phyloP scores from a whole-genome alignment of 1,140 invertebrate genomes.

The Scaptodrosophila lebanonensis region DNA sequence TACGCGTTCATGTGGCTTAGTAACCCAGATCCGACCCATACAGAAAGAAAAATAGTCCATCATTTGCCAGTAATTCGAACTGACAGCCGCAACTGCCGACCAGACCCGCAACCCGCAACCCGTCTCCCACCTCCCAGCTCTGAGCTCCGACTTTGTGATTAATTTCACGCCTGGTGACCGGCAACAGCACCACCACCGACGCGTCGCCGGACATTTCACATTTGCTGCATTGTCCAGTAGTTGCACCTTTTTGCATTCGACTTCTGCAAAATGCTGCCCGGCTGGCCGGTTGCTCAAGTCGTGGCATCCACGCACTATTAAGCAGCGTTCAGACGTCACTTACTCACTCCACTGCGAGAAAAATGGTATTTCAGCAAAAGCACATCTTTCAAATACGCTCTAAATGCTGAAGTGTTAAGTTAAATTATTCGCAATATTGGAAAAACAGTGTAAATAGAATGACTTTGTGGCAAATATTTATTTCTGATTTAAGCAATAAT shows the following conservation, averaged over 20 bases:
- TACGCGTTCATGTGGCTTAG: conserved; percentile 44
- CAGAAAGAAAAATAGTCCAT: conserved; percentile 46
- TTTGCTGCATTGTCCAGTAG: conserved; percentile 41
- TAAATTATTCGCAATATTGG: too few relatives aligned
- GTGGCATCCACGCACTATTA: conserved; percentile 66
- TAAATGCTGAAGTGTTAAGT: too few relatives aligned
- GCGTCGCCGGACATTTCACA: conserved; percentile 33
- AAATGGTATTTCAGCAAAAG: too few relatives aligned
- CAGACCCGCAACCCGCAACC: too few relatives aligned
- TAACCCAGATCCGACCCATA: conserved; percentile 56
- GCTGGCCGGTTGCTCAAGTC: conserved; percentile 47
- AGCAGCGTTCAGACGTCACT: conserved; percentile 56
- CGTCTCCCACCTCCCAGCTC: too few relatives aligned
- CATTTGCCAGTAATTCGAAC: conserved; percentile 60
- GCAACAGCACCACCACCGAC: conserved; percentile 16
- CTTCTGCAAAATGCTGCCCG: conserved; percentile 23
- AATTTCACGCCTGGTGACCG: conserved; percentile 62
- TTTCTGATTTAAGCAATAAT: too few relatives aligned
- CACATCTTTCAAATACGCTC: too few relatives aligned
- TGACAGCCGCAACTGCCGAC: conserved; percentile 34
- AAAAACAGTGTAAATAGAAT: too few relatives aligned
- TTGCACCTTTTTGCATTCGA: conserved; percentile 52
- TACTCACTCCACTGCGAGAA: conserved; percentile 23
- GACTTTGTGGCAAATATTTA: too few relatives aligned
- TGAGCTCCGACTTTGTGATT: conserved; percentile 36